A percentile compares a stretch with the other conserved stretches of the same genome.
Evolutionary conservation across 2,797 vertebrate genomes (phyloP).

Genomic region (Pseudotriccus pelzelni): DNA sequence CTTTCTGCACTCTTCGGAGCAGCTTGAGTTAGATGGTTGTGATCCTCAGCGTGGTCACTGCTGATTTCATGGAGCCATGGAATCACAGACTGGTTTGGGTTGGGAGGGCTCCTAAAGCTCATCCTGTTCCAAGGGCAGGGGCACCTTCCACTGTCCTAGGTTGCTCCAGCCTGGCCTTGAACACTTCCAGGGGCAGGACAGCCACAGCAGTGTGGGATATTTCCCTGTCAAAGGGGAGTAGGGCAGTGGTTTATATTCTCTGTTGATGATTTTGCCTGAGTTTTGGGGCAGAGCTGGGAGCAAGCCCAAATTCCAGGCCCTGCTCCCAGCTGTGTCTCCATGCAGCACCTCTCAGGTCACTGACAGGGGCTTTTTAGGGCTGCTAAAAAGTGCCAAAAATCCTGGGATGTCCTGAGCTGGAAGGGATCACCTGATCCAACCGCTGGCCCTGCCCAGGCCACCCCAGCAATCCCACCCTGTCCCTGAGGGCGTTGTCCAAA

Average conservation of each 20-base stretch:
- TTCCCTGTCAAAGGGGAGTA: not conserved
- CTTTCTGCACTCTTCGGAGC: too few relatives aligned
- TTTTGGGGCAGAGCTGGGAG: not conserved
- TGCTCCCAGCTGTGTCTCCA: not conserved
- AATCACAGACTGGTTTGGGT: not conserved
- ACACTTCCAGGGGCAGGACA: not conserved
- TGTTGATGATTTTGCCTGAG: not conserved
- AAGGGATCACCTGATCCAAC: not conserved
- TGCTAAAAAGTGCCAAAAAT: not conserved
- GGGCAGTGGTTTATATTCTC: too few relatives aligned
- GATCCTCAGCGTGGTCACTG: not conserved
- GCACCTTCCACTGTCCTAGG: not conserved
- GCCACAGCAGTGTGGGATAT: not conserved
- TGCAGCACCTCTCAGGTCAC: not conserved
- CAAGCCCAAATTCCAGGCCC: not conserved
- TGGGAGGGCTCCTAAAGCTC: not conserved
- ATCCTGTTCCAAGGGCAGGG: not conserved
- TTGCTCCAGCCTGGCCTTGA: not conserved
- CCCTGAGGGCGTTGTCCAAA: fast-evolving
- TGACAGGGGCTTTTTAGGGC: not conserved
- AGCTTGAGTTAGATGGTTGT: not conserved
- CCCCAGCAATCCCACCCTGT: not conserved
- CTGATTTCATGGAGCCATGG: not conserved
- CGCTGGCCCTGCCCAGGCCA: not conserved
- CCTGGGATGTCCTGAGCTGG: not conserved